These are phyloP conservation scores for Discoglossus pictus DNA, from an alignment of 2,797 vertebrate genomes.

Conservation along the genomic window DNA sequence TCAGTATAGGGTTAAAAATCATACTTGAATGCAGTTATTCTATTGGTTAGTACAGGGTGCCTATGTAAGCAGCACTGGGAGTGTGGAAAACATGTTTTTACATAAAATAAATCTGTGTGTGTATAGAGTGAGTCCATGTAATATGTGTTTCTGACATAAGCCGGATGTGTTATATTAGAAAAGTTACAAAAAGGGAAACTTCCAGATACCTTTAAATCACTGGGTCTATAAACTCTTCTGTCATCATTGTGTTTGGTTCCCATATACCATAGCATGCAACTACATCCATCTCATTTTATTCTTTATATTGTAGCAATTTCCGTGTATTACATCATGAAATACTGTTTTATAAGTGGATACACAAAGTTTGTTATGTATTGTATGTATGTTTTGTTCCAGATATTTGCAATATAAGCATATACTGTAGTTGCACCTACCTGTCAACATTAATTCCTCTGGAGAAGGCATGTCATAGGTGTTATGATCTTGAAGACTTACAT, in stretches of 20 bases:
- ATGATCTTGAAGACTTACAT: slow-evolving; percentile 38
- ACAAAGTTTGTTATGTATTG: slow-evolving; percentile 30
- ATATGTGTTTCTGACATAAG: too few species aligned
- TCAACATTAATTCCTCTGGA: slow-evolving; percentile 35
- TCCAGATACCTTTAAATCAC: too few species aligned
- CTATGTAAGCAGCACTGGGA: too few species aligned
- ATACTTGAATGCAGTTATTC: too few species aligned
- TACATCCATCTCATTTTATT: slow-evolving; percentile 20
- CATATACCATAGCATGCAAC: slow-evolving; percentile 41
- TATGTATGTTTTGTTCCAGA: slow-evolving; percentile 48
- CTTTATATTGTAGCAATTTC: slow-evolving; percentile 25
- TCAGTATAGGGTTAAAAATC: too few species aligned
- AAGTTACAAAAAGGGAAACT: too few species aligned
- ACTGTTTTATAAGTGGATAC: slow-evolving; percentile 26
- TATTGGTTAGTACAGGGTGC: too few species aligned
- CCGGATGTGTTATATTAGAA: too few species aligned
- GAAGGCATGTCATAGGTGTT: slow-evolving; percentile 20
- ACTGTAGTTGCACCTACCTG: slow-evolving; percentile 33
- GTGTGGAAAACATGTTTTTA: too few species aligned
- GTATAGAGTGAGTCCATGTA: too few species aligned
- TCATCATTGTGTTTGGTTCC: slow-evolving; percentile 27
- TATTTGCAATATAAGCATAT: slow-evolving; percentile 43
- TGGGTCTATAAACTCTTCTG: too few species aligned
- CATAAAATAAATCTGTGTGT: too few species aligned
- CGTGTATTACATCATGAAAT: slow-evolving; percentile 1